A percentile compares a stretch with the other conserved stretches of the same genome.
phyloP scores from a whole-genome alignment of 2,888 invertebrate genomes.

The Punctoribates punctum region DNA sequence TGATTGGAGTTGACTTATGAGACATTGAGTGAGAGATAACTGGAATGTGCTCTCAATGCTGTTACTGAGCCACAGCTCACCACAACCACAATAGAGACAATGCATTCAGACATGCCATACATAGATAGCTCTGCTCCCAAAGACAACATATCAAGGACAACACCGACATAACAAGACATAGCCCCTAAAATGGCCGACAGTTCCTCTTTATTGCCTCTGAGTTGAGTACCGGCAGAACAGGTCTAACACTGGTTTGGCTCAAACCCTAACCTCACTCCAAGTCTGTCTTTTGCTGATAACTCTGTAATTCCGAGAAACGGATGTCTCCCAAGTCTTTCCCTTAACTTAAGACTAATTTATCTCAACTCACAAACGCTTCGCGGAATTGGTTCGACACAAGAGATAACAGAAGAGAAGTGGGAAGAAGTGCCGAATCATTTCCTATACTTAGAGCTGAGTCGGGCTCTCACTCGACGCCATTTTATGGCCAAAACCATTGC shows the following conservation, averaged over 20 bases:
- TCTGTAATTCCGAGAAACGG: not conserved
- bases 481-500: not conserved
- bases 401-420: no score
- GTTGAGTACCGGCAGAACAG: not conserved
- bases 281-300: constrained; percentile 9
- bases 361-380: constrained; percentile 5
- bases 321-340: not conserved
- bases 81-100: not conserved
- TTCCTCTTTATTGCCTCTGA: not conserved
- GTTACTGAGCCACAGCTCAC: not conserved
- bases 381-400: not conserved
- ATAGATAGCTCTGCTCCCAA: not conserved
- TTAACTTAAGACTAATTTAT: constrained; percentile 5
- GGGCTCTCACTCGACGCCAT: not conserved
- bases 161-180: not conserved
- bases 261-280: not conserved
- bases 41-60: constrained; percentile 13
- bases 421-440: not conserved
- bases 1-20: not conserved
- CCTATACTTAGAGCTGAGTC: not conserved
- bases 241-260: not conserved
- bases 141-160: not conserved
- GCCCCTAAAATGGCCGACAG: not conserved
- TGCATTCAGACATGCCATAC: not conserved
- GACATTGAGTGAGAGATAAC: constrained; percentile 9